phyloP scores from a whole-genome alignment of 2,797 vertebrate species.

The Characodon lateralis region DNA sequence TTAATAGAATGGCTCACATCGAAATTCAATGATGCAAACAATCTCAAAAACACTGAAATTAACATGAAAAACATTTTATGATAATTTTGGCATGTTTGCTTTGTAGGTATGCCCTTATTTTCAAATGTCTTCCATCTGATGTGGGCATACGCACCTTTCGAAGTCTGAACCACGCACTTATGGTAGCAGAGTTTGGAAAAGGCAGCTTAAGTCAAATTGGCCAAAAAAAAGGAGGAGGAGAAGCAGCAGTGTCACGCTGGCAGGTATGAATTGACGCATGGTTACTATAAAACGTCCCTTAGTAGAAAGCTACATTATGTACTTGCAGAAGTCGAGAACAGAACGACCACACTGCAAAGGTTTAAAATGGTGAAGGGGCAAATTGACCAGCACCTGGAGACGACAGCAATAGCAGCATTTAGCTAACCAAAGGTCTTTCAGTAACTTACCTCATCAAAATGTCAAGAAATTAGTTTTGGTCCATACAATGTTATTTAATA shows the following conservation, averaged over 20 bases:
- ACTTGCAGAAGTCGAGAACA: not conserved
- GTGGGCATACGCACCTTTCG: not conserved
- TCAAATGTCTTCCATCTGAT: not conserved
- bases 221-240: not conserved
- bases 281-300: not conserved
- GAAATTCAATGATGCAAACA: not conserved
- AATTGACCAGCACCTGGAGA: not conserved
- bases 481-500: not conserved
- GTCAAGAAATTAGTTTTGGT: not conserved
- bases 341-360: not conserved
- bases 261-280: not conserved
- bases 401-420: not conserved
- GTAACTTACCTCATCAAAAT: not conserved
- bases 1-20: not conserved
- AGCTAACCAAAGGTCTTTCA: not conserved
- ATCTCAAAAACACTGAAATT: not conserved
- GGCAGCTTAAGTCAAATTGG: not conserved
- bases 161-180: not conserved
- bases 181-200: not conserved
- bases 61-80: not conserved
- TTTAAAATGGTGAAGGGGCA: not conserved
- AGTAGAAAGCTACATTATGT: not conserved
- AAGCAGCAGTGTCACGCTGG: not conserved
- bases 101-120: not conserved
- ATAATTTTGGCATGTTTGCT: not conserved